Evolutionary conservation across 2,888 invertebrate genomes (phyloP).

Genomic region (Mongoloraphidia duomilia): DNA sequence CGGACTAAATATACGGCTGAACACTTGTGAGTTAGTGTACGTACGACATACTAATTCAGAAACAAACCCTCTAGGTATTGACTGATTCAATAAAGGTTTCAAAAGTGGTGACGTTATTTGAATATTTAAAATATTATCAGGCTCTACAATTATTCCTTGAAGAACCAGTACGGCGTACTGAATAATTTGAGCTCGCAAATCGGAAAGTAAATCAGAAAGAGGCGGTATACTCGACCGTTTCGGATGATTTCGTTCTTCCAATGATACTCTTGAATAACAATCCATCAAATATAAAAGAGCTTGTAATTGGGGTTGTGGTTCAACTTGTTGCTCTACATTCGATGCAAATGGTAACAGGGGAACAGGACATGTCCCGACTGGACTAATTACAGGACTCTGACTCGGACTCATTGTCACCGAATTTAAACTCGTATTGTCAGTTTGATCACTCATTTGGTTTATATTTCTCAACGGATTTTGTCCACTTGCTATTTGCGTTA

Average conservation of each 20-base stretch:
- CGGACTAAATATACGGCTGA: slow-evolving; percentile 45
- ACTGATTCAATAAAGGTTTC: slow-evolving; percentile 51
- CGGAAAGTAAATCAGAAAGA: slow-evolving; percentile 48
- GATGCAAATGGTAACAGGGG: slow-evolving; percentile 21
- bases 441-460: slow-evolving; percentile 15
- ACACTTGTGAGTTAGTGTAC: slow-evolving; percentile 41
- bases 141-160: slow-evolving; percentile 30
- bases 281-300: slow-evolving; percentile 38
- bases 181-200: slow-evolving; percentile 37
- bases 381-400: slow-evolving; percentile 28
- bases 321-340: background rate
- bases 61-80: slow-evolving; percentile 53
- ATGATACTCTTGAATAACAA: slow-evolving; percentile 53
- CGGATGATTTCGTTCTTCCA: slow-evolving; percentile 61
- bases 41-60: slow-evolving; percentile 42
- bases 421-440: slow-evolving; percentile 26
- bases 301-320: slow-evolving; percentile 15
- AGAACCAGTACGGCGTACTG: slow-evolving; percentile 41
- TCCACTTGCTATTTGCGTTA: slow-evolving; percentile 23
- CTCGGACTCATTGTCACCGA: slow-evolving; percentile 30
- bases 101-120: slow-evolving; percentile 48
- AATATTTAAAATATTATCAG: slow-evolving; percentile 33
- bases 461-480: slow-evolving; percentile 26
- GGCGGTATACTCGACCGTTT: slow-evolving; percentile 64
- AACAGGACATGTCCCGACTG: slow-evolving; percentile 22